Percentiles rank a stretch among this genome's conserved stretches.
These are phyloP conservation scores for Phymanthus crucifer DNA, from an alignment of 92 coral and sea anemone species.

Conservation along the genomic window DNA sequence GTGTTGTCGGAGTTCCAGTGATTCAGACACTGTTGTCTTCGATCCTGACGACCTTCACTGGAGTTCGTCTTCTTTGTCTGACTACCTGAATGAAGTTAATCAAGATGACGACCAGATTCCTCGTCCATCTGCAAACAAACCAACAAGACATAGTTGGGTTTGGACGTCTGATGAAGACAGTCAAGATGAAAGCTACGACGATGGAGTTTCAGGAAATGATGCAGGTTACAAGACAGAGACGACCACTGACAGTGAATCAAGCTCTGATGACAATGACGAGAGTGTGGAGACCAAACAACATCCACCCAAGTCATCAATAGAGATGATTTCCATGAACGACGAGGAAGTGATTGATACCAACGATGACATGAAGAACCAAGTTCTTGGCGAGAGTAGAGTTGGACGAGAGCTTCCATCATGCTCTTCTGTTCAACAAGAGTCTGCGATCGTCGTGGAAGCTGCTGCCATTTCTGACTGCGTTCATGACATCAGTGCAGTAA, in stretches of 20 bases:
- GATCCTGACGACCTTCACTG: constrained; percentile 6
- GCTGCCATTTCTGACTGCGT: neutral
- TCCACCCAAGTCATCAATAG: neutral
- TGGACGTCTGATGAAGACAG: constrained; percentile 11
- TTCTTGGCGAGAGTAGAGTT: too few relatives aligned
- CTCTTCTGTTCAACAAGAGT: neutral
- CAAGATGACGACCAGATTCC: neutral
- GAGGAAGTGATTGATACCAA: neutral
- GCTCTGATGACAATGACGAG: neutral
- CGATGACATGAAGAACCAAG: too few relatives aligned
- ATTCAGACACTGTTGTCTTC: neutral
- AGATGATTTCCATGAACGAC: neutral
- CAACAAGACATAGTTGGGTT: neutral
- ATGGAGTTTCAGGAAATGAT: neutral
- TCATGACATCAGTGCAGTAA: neutral
- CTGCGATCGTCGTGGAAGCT: neutral
- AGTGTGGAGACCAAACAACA: neutral
- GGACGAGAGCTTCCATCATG: neutral
- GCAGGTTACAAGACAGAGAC: neutral
- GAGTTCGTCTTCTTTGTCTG: constrained; percentile 2
- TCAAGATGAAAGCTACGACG: constrained; percentile 1
- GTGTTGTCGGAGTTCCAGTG: neutral
- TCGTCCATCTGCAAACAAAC: neutral
- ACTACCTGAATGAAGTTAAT: neutral
- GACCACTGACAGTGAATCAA: neutral